These are phyloP conservation scores for Boleophthalmus pectinirostris DNA, from an alignment of 2,113 vertebrate genomes.

Conservation along the genomic window DNA sequence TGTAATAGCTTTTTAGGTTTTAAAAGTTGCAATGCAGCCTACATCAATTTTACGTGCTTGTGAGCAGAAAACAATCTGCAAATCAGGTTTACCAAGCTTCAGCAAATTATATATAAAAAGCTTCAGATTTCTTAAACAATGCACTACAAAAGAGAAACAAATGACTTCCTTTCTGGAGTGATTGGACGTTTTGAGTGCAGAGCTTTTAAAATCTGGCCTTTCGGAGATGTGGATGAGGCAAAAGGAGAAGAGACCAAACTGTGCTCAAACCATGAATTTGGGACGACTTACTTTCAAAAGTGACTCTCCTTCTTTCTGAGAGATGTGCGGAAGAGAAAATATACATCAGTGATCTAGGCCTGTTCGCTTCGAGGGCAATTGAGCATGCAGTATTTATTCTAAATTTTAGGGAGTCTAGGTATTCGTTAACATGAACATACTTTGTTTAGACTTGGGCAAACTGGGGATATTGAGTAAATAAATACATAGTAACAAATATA, in stretches of 20 bases:
- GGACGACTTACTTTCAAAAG: conserved; percentile 80
- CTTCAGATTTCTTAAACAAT: conserved; percentile 76
- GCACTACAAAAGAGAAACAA: conserved; percentile 51
- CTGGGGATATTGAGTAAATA: background rate
- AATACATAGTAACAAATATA: background rate
- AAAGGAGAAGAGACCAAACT: conserved; percentile 52
- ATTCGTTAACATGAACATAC: background rate
- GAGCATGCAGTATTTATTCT: background rate
- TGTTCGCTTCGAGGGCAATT: conserved; percentile 19
- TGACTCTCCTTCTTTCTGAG: conserved; percentile 81
- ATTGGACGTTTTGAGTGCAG: conserved; percentile 60
- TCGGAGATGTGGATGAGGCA: conserved; percentile 53
- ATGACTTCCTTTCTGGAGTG: conserved; percentile 21
- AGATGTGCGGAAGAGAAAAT: conserved; percentile 68
- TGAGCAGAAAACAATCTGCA: conserved; percentile 31
- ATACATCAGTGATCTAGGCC: conserved; percentile 34
- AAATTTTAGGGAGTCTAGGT: background rate
- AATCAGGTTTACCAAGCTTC: conserved; percentile 48
- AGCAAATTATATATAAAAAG: conserved; percentile 59
- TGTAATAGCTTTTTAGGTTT: background rate
- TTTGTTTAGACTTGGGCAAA: background rate
- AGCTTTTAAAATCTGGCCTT: conserved; percentile 75
- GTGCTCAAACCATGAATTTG: conserved; percentile 49
- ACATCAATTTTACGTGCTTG: background rate
- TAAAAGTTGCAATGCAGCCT: background rate